These are phyloP conservation scores for Premnoplex brunnescens DNA, from an alignment of 2,797 vertebrate species.

Conservation along the genomic window DNA sequence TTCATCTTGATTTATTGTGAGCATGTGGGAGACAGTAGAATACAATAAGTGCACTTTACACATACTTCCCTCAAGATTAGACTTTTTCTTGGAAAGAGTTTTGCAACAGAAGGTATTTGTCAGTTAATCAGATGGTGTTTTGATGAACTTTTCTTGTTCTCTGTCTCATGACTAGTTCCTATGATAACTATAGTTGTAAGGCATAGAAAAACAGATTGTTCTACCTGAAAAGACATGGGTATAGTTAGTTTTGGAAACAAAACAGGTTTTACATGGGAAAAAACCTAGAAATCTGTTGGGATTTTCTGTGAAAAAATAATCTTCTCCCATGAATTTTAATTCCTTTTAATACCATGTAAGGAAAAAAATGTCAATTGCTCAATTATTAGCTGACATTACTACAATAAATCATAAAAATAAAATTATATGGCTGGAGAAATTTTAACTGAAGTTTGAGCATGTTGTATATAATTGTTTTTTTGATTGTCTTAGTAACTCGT, in stretches of 20 bases:
- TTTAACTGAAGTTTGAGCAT: not conserved
- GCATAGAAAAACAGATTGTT: not conserved
- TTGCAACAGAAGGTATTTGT: not conserved
- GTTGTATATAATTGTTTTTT: not conserved
- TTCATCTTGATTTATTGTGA: not conserved
- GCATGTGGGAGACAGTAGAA: not conserved
- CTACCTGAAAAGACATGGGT: not conserved
- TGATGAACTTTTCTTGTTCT: not conserved
- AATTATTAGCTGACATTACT: not conserved
- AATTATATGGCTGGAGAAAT: not conserved
- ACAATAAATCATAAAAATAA: not conserved
- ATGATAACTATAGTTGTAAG: not conserved
- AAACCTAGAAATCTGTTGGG: not conserved
- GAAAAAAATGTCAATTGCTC: not conserved
- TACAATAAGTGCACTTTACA: not conserved
- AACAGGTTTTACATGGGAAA: not conserved
- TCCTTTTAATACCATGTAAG: not conserved
- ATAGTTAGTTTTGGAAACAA: not conserved
- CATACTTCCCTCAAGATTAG: not conserved
- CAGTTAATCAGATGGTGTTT: constrained; percentile 13
- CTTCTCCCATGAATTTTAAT: not conserved
- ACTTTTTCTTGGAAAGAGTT: not conserved
- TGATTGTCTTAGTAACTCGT: not conserved
- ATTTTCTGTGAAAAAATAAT: not conserved
- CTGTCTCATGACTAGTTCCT: not conserved